Base-by-base conservation (phyloP, 2,888 invertebrate species). In the Rhaphigaster nebulosa region DNA sequence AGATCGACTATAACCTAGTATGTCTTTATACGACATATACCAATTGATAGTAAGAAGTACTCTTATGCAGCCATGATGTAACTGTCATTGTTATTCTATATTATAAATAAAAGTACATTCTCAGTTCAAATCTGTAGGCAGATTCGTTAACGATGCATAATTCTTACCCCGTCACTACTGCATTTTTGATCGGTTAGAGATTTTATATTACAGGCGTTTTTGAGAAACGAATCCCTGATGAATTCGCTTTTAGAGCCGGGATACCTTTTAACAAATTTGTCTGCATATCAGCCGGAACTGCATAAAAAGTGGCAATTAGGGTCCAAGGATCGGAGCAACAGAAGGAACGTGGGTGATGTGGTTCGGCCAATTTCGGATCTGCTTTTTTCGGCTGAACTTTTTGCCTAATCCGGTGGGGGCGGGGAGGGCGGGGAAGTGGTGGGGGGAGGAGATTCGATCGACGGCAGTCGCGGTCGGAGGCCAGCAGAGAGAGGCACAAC, bases 371-470 rank as follows among this genome's bases (percentile, higher is more conserved):
- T 70, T 70, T 70, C 70, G 70, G 70, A 70, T 34, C 34, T 34
- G 70, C 38, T 70, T 70, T 70, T 70, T 70, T 70, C 70, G 70
- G 23, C 70, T 34, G 34, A 70, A 70, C 70, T 70, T 70, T 70
- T 70, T 70, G 84, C 41, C 84, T 84, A 84, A 41, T 45, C 84
- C 45, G n/a, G 41, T 4, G 84, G 84, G 84, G 45, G 84, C 26
- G 45, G 41, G 84, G 84, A 45, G 45, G 84, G 45, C 84, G 84
- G 41, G 45, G 84, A 45, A 45, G 84, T 84, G 41, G 84, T 80
- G 84, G 84, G 84, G 80, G 84, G 41, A 84, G 45, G 84, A 45
- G 84, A 45, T 84, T 84, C 84, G 84, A 84, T 84, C 84, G 84
- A 45, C 84, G 84, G 84, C 84, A 45, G 84, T 84, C 84, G 84